These are phyloP conservation scores for Bradypodion pumilum DNA, from an alignment of 2,797 vertebrate species.

Conservation along the genomic window DNA sequence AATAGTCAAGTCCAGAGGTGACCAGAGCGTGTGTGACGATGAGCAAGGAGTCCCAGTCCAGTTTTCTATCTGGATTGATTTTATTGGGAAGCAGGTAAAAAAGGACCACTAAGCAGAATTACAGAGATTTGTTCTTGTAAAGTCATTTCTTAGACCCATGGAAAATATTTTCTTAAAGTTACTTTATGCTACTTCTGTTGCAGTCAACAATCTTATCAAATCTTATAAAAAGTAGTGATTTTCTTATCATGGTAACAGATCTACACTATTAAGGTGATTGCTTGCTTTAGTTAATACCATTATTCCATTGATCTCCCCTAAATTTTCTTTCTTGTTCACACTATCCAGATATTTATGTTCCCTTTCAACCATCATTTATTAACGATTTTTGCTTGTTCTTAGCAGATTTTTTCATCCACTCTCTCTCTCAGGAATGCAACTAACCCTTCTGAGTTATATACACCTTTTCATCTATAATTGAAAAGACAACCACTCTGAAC, in stretches of 20 bases:
- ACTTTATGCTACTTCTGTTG: neutral
- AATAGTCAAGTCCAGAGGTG: too few relatives aligned
- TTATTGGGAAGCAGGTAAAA: neutral
- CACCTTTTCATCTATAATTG: conserved; percentile 72
- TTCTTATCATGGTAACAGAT: conserved; percentile 9
- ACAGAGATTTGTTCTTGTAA: neutral
- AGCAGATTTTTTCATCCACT: conserved; percentile 40
- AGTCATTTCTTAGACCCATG: neutral
- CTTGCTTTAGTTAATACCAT: neutral
- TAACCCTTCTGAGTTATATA: conserved; percentile 56
- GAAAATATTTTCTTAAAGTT: neutral
- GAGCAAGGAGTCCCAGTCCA: too few relatives aligned
- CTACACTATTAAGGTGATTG: neutral
- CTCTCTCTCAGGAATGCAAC: conserved; percentile 52
- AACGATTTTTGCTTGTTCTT: conserved; percentile 64
- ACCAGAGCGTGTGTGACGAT: too few relatives aligned
- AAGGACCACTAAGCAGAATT: neutral
- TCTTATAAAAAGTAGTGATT: conserved; percentile 3
- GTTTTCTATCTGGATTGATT: neutral
- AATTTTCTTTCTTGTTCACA: conserved; percentile 14
- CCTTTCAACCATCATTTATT: conserved; percentile 58
- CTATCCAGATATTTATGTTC: conserved; percentile 55
- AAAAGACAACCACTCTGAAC: conserved; percentile 66
- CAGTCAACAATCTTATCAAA: neutral
- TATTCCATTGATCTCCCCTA: conserved; percentile 25